Evolutionary conservation across 2,113 vertebrate species (phyloP), one percentile per base, ranked within the genome.

Genomic region (Pterophyllum scalare): DNA sequence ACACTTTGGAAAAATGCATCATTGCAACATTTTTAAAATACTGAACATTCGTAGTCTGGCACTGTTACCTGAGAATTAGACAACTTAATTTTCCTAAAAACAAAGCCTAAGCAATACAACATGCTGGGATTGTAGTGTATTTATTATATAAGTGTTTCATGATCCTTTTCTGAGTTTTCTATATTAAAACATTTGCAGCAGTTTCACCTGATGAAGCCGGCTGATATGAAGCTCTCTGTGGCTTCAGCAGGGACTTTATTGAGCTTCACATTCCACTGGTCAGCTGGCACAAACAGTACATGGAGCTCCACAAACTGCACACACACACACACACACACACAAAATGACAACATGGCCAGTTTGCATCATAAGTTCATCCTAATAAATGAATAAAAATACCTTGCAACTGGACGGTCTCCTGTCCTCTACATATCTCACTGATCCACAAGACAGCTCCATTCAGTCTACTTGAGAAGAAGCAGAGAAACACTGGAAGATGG

Each of bases 221-320:
- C 97, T 78, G 97, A 98, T 93, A 97, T 76, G 75, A 98, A 99
- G 83, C 94, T 96, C 46, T 95, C 96, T 74, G 94, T 93, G 85
- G 96, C 95, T 87, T 97, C 95, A 64, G 96, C 79, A 49, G 97
- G 95, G 84, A 97, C 91, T 77, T 96, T 98, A 90, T 98, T 98
- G 86, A 98, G 93, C 86, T 96, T 97, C 88, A 96, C 95, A 87
- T 98, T 96, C 97, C 97, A 98, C 56, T 97, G 94, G 87, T 97
- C 96, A 87, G 96, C 95, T 77, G 98, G 98, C 82, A 98, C 97
- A 93, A 93, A 97, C 91, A 98, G 95, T 81, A 97, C 96, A 93
- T 98, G 97, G 78, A 99, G 97, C 85, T 98, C 97, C 94, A 99
- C 87, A 86, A 96, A 92, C 98, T 99, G 75, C 57, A 83, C 2